phyloP scores from a whole-genome alignment of 2,888 invertebrate species.

The Callinectes sapidus region DNA sequence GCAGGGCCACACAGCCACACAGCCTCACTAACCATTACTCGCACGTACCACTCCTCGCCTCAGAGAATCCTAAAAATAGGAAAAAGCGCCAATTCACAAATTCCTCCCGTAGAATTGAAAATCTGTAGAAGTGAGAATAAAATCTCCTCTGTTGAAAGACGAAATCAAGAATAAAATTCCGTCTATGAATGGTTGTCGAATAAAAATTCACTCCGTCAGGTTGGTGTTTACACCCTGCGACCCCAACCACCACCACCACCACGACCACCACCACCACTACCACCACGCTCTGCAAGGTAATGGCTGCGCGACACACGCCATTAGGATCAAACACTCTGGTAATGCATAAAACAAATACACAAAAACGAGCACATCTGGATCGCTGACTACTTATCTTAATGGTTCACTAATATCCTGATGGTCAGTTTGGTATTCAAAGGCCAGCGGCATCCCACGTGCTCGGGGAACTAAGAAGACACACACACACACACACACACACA shows the following conservation, averaged over 20 bases:
- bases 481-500: background rate
- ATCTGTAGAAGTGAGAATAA: background rate
- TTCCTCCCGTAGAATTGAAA: background rate
- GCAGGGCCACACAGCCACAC: background rate
- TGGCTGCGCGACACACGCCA: background rate
- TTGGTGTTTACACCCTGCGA: background rate
- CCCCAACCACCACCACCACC: background rate
- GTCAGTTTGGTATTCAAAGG: background rate
- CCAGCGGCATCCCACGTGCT: background rate
- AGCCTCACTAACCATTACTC: background rate
- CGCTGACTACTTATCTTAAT: conserved; percentile 8
- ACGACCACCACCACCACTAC: background rate
- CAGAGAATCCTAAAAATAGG: background rate
- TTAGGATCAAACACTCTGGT: conserved; percentile 26
- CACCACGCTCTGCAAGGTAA: background rate
- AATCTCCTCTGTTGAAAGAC: background rate
- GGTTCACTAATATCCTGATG: background rate
- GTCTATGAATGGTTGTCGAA: background rate
- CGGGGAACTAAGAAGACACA: background rate
- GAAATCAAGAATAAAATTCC: background rate
- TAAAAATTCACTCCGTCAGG: background rate
- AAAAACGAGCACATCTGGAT: background rate
- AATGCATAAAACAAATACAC: background rate
- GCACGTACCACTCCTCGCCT: background rate
- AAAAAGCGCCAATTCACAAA: background rate